Percentiles rank a stretch among this genome's conserved stretches.
phyloP scores from a whole-genome alignment of 2,888 invertebrate species.

The Orthosia gothica region DNA sequence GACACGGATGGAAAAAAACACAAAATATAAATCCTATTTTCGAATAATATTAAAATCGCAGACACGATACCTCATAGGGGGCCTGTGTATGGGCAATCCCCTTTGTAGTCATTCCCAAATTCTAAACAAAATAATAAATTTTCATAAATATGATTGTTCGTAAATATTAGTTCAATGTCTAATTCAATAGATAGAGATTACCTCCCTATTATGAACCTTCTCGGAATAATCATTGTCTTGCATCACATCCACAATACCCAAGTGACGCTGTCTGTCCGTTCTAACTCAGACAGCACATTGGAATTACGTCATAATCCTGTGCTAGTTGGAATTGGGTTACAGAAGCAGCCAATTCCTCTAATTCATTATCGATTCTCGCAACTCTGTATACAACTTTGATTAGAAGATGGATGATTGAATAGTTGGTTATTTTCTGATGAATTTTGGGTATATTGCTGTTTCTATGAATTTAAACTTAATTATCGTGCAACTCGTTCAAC shows the following conservation, averaged over 20 bases:
- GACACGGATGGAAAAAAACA: no score
- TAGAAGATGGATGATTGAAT: slow-evolving; percentile 13
- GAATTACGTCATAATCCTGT: slow-evolving; percentile 48
- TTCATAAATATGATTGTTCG: background rate
- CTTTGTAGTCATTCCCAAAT: no score
- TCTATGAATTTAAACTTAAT: background rate
- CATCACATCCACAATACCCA: slow-evolving; percentile 25
- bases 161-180: no score
- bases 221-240: background rate
- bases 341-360: slow-evolving; percentile 43
- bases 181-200: no score
- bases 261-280: slow-evolving; percentile 38
- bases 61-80: no score
- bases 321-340: slow-evolving; percentile 55
- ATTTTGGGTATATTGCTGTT: background rate
- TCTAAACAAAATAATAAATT: background rate
- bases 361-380: slow-evolving; percentile 47
- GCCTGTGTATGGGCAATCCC: no score
- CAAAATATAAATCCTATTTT: no score
- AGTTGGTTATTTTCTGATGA: background rate
- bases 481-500: background rate
- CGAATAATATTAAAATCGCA: no score
- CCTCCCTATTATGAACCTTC: background rate
- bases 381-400: slow-evolving; percentile 29
- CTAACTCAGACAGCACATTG: slow-evolving; percentile 30